Evolutionary conservation across 2,888 invertebrate genomes (phyloP).

Genomic region (Mythimna impura): DNA sequence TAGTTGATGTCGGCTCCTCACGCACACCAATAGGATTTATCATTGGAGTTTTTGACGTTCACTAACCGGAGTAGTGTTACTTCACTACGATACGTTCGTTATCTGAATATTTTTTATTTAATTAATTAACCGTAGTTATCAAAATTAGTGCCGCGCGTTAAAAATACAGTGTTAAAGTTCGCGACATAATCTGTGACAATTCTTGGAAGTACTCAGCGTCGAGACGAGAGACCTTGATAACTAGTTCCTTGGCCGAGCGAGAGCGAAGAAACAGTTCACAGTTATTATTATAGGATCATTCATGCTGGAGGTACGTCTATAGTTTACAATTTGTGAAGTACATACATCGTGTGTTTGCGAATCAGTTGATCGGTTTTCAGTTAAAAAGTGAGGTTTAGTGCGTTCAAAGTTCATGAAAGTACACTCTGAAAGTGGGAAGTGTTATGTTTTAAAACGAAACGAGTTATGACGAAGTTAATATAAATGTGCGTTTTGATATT

Average conservation of each 20-base stretch:
- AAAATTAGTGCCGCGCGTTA: constrained; percentile 61
- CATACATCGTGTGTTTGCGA: constrained; percentile 78
- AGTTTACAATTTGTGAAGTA: constrained; percentile 84
- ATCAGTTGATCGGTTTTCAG: constrained; percentile 67
- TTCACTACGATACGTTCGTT: constrained; percentile 64
- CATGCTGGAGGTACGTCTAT: constrained; percentile 90
- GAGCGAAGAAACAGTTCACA: constrained; percentile 83
- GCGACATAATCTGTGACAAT: constrained; percentile 83
- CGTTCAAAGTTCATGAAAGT: constrained; percentile 77
- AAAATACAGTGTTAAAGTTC: constrained; percentile 73
- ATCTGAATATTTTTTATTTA: constrained; percentile 33
- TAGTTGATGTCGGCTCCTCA: constrained; percentile 76
- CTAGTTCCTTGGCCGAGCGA: constrained; percentile 89
- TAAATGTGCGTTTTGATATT: constrained; percentile 83
- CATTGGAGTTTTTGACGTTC: constrained; percentile 78
- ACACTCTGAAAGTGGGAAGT: constrained; percentile 78
- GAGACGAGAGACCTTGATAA: constrained; percentile 90
- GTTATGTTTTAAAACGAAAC: constrained; percentile 72
- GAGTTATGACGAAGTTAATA: constrained; percentile 82
- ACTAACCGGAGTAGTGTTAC: constrained; percentile 70
- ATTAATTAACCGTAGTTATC: constrained; percentile 42
- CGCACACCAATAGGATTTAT: constrained; percentile 74
- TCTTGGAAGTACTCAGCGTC: constrained; percentile 87
- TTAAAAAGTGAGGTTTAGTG: constrained; percentile 83
- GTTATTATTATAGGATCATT: constrained; percentile 89